Base-by-base conservation (phyloP, 1,140 invertebrate genomes). In the Caenorhabditis briggsae region DNA sequence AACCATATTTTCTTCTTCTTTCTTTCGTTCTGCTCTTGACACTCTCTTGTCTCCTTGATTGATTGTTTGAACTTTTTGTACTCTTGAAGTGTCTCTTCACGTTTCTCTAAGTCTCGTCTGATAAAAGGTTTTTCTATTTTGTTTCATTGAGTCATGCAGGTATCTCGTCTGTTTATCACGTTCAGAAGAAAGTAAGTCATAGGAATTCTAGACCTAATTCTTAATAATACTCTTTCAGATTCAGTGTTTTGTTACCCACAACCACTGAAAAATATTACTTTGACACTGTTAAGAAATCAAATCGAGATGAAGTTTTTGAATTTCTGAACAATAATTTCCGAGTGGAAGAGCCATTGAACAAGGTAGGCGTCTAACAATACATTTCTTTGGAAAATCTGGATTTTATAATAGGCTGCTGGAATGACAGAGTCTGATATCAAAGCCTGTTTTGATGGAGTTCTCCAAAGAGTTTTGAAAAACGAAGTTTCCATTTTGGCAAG, bases 41-140 rank as follows among this genome's bases (percentile, higher is more conserved):
- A 43, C 41, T 46, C 41, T 70, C 23, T 20, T 5, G 14, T 12
- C n/a, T 18, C 11, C 50, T 9, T 53, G 50, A 53, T 46, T 70
- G 64, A 70, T 70, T 70, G 1, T 46, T 70, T 46, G 64, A 70
- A 43, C 64, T 70, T 70, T 70, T 70, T 70, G 64, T 46, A 70
- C 64, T 70, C 59, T 33, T 41, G 25, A 46, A 43, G 33, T 70
- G 64, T 18, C n/a, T 70, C 18, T 8, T 43, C 64, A 43, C 33
- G n/a, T 46, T 20, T 18, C 64, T 70, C 64, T 70, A 33, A 14
- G 64, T 46, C 41, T 70, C n/a, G 9, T 33, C 23, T 53, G 12
- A 53, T 14, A 53, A 53, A 61, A 61, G n/a, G 25, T 46, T 64
- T 70, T 46, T 18, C n/a, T 70, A 18, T 46, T 70, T 46, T n/a